phyloP scores from a whole-genome alignment of 2,888 invertebrate genomes.

The Erebia epiphron region DNA sequence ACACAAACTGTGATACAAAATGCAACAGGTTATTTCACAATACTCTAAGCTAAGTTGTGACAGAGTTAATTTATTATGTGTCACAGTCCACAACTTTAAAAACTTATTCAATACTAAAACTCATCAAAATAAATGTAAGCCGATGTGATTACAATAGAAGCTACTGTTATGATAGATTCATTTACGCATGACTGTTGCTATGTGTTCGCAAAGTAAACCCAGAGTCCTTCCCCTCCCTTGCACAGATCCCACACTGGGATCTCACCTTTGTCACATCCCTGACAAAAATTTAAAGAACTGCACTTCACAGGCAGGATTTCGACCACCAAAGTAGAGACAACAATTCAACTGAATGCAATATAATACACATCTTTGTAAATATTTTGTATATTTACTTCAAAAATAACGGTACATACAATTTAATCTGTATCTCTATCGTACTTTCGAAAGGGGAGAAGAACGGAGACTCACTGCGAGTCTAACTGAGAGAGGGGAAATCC shows the following conservation, averaged over 20 bases:
- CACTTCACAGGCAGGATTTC: constrained; percentile 46
- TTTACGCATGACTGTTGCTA: constrained; percentile 66
- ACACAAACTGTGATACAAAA: constrained; percentile 81
- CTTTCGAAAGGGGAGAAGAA: constrained; percentile 73
- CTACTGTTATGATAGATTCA: constrained; percentile 75
- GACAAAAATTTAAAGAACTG: constrained; percentile 46
- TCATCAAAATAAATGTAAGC: constrained; percentile 70
- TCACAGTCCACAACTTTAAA: constrained; percentile 58
- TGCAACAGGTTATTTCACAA: constrained; percentile 79
- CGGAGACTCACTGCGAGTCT: constrained; percentile 73
- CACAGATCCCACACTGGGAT: constrained; percentile 51
- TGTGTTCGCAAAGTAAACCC: constrained; percentile 68
- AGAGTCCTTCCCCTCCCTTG: constrained; percentile 69
- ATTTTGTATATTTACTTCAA: constrained; percentile 84
- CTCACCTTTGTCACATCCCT: constrained; percentile 45
- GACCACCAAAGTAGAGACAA: constrained; percentile 53
- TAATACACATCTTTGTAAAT: constrained; percentile 82
- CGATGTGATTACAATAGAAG: constrained; percentile 76
- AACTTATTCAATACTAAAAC: constrained; percentile 64
- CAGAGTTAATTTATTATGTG: constrained; percentile 76
- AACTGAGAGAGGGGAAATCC: constrained; percentile 97
- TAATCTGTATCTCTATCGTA: constrained; percentile 79
- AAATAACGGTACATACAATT: constrained; percentile 83
- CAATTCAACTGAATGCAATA: constrained; percentile 68
- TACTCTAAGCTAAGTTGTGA: constrained; percentile 79